Evolutionary conservation across 2,113 vertebrate species (phyloP).

Genomic region (Malurus alboscapulatus): DNA sequence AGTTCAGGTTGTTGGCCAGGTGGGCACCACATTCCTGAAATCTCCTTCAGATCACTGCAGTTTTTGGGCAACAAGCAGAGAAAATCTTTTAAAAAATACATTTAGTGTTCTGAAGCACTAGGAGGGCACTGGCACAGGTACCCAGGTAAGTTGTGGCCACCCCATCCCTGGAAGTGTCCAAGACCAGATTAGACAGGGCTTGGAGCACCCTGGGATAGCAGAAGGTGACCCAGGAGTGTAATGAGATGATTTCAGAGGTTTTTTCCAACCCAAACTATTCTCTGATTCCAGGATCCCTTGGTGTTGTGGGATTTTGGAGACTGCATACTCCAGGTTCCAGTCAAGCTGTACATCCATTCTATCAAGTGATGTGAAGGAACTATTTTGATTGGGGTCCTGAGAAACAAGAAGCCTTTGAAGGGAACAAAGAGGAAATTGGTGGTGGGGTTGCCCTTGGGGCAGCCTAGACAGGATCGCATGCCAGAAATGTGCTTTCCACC

Average conservation of each 20-base stretch:
- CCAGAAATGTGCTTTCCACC: background rate
- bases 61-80: background rate
- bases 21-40: background rate
- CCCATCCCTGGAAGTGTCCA: background rate
- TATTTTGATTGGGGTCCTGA: background rate
- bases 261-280: background rate
- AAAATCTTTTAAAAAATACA: fast-evolving
- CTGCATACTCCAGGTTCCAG: background rate
- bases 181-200: fast-evolving
- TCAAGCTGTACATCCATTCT: background rate
- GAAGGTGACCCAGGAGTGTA: background rate
- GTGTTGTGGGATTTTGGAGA: background rate
- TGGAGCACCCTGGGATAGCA: background rate
- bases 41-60: background rate
- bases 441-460: background rate
- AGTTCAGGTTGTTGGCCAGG: background rate
- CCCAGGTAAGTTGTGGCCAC: background rate
- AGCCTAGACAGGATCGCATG: background rate
- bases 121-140: background rate
- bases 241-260: fast-evolving
- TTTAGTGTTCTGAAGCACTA: background rate
- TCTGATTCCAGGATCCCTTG: background rate
- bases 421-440: background rate
- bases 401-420: background rate
- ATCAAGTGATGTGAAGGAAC: background rate